Evolutionary conservation across 1,140 invertebrate genomes (phyloP).

Genomic region (Mylabris phalerata): DNA sequence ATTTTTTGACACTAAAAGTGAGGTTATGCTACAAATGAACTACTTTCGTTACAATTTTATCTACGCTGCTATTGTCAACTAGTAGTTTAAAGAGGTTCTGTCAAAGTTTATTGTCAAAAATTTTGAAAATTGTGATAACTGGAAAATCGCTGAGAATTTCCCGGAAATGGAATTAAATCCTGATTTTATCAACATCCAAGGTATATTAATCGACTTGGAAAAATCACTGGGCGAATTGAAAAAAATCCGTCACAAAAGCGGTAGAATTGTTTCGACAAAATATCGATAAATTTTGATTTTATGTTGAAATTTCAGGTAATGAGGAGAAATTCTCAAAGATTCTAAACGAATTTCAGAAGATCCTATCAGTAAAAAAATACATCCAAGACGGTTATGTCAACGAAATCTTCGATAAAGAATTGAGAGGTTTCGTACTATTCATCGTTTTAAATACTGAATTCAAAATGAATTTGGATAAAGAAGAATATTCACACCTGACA

Average conservation of each 20-base stretch:
- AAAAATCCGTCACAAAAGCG: conserved; percentile 32
- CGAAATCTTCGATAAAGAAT: conserved; percentile 10
- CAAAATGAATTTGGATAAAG: conserved; percentile 19
- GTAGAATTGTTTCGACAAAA: conserved; percentile 18
- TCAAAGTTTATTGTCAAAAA: no score
- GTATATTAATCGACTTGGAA: conserved; percentile 24
- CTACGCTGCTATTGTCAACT: no score
- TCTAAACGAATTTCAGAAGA: conserved; percentile 23
- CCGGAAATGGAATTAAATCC: conserved; percentile 30
- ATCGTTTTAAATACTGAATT: conserved; percentile 34
- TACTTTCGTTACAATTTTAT: no score
- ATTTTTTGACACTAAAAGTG: no score
- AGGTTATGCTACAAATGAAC: no score
- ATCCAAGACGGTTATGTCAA: conserved; percentile 16
- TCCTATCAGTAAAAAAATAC: conserved; percentile 24
- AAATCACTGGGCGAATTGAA: conserved; percentile 29
- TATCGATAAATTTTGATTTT: not conserved
- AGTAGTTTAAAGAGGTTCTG: no score
- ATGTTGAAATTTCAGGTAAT: conserved; percentile 29
- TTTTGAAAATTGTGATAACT: no score
- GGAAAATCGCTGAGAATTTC: not conserved
- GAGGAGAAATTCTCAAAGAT: conserved; percentile 29
- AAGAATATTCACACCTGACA: conserved; percentile 32
- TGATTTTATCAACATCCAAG: conserved; percentile 33
- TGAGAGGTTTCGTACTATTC: conserved; percentile 30